A percentile compares a stretch with the other conserved stretches of the same genome.
phyloP scores from a whole-genome alignment of 1,140 invertebrate genomes.

The Hycleus phaleratus region DNA sequence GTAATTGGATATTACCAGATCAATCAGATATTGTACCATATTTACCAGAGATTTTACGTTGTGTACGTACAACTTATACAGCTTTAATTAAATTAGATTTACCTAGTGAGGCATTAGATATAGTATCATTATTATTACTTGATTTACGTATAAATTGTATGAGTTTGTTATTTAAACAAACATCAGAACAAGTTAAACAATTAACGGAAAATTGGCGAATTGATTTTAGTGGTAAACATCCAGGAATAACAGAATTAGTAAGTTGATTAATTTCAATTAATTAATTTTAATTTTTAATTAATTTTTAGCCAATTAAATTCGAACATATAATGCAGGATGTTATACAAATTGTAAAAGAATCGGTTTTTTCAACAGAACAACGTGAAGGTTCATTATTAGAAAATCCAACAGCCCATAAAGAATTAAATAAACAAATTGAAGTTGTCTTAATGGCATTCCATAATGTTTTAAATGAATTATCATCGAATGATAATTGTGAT shows the following conservation, averaged over 20 bases:
- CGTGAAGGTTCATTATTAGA: conserved; percentile 63
- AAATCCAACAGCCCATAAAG: conserved; percentile 52
- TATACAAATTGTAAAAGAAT: conserved; percentile 77
- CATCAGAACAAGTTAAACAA: conserved; percentile 69
- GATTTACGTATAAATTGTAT: conserved; percentile 85
- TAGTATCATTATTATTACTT: conserved; percentile 76
- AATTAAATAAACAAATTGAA: conserved; percentile 62
- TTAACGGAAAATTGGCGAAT: conserved; percentile 86
- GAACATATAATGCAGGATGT: conserved; percentile 78
- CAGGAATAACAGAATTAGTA: conserved; percentile 76
- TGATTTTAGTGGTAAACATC: conserved; percentile 71
- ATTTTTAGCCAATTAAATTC: conserved; percentile 68
- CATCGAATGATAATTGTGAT: conserved; percentile 55
- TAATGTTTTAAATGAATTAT: conserved; percentile 55
- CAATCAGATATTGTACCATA: conserved; percentile 56
- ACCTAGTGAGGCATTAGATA: conserved; percentile 70
- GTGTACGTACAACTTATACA: conserved; percentile 60
- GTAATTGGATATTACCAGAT: conserved; percentile 42
- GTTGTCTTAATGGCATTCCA: conserved; percentile 61
- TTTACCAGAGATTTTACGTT: conserved; percentile 71
- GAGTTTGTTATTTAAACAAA: conserved; percentile 75
- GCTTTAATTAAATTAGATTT: conserved; percentile 68
- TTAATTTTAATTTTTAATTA: not conserved
- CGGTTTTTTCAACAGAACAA: conserved; percentile 63
- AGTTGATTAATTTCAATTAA: conserved; percentile 26